Evolutionary conservation across 2,113 vertebrate species (phyloP).

Genomic region (Toxotes chatareus): DNA sequence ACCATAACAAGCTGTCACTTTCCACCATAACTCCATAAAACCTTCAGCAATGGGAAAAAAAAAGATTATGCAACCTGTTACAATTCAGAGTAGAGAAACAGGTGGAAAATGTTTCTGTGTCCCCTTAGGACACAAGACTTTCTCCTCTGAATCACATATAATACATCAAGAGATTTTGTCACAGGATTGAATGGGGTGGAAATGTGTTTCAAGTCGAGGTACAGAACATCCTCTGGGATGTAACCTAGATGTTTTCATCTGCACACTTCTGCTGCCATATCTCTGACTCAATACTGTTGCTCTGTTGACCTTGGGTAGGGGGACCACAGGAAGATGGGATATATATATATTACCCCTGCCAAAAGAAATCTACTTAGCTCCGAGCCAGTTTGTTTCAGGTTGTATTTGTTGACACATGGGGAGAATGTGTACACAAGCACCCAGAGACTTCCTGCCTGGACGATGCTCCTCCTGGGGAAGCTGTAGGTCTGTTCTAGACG

Average conservation of each 20-base stretch:
- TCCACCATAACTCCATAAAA: conserved; percentile 13
- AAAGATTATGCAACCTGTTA: conserved; percentile 46
- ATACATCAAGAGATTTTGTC: conserved; percentile 57
- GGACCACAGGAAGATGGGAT: conserved; percentile 2
- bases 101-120: conserved; percentile 15
- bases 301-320: conserved; percentile 56
- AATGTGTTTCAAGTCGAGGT: conserved; percentile 52
- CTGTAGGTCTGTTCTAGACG: background rate
- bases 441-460: conserved; percentile 31
- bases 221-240: conserved; percentile 65
- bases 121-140: conserved; percentile 36
- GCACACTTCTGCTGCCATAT: conserved; percentile 46
- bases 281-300: conserved; percentile 46
- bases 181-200: conserved; percentile 51
- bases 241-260: conserved; percentile 76
- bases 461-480: conserved; percentile 12
- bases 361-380: conserved; percentile 18
- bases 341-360: conserved; percentile 14
- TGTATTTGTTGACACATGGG: conserved; percentile 33
- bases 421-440: conserved; percentile 41
- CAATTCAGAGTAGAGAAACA: conserved; percentile 28
- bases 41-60: conserved; percentile 6
- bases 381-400: conserved; percentile 24
- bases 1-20: conserved; percentile 33
- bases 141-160: conserved; percentile 16